Conservation (phyloP, 2,888 invertebrate species). For the Zhengitettix transpicula region DNA sequence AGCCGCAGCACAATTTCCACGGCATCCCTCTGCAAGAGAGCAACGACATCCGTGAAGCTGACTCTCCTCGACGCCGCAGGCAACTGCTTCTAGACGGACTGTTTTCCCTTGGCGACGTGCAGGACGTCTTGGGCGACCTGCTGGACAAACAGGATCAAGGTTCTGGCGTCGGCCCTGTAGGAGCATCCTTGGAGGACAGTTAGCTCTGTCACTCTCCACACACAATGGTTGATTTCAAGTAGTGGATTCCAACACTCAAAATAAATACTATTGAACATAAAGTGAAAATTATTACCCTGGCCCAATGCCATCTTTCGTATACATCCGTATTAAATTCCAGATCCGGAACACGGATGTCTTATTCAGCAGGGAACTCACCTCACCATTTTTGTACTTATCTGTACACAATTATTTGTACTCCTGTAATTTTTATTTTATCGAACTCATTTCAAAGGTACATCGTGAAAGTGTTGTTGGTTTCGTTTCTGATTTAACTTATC, state of each 20-base stretch:
- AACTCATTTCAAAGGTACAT: no score
- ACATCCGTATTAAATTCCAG: no score
- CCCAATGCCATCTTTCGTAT: no score
- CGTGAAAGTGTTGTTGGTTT: no score
- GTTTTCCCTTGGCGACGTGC: not conserved
- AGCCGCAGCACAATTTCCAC: slow-evolving; percentile 27
- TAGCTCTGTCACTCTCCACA: not conserved
- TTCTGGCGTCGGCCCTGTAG: not conserved
- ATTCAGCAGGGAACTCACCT: no score
- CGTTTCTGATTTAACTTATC: no score
- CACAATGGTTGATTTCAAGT: not conserved
- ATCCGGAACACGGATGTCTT: no score
- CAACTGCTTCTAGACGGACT: not conserved
- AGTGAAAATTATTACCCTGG: no score
- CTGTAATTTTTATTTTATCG: no score
- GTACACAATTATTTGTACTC: no score
- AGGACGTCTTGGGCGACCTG: not conserved
- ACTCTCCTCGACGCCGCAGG: not conserved
- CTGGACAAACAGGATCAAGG: not conserved
- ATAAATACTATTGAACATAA: no score
- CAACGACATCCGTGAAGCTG: slow-evolving; percentile 30
- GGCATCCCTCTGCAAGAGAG: slow-evolving; percentile 29
- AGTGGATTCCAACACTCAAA: not conserved
- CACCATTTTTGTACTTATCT: no score
- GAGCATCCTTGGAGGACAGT: not conserved